These are phyloP conservation scores for Cyclopterus lumpus DNA, from an alignment of 2,797 vertebrate species.

Conservation along the genomic window DNA sequence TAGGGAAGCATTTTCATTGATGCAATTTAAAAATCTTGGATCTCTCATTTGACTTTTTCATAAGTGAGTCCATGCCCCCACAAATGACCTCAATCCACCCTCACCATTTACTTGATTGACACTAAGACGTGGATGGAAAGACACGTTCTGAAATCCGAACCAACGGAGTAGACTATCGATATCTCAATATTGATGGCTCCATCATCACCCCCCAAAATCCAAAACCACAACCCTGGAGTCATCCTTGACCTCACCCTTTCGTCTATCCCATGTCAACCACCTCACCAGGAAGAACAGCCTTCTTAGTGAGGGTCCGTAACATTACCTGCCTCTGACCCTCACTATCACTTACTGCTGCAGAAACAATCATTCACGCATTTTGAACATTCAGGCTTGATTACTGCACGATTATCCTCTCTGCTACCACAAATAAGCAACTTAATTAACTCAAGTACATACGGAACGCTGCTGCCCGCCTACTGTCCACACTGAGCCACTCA, in stretches of 20 bases:
- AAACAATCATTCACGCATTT: not conserved
- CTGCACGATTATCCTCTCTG: not conserved
- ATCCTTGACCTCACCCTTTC: not conserved
- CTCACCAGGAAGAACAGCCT: not conserved
- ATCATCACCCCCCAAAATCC: not conserved
- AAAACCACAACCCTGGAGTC: not conserved
- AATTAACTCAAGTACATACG: not conserved
- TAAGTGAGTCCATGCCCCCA: slow-evolving; percentile 13
- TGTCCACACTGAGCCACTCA: too few relatives aligned
- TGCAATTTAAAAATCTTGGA: slow-evolving; percentile 42
- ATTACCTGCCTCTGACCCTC: not conserved
- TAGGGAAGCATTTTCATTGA: slow-evolving; percentile 42
- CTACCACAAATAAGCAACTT: not conserved
- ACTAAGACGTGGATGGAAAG: not conserved
- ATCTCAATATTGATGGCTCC: not conserved
- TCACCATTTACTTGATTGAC: not conserved
- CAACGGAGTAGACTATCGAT: not conserved
- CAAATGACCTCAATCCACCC: not conserved
- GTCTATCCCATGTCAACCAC: not conserved
- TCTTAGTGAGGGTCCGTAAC: not conserved
- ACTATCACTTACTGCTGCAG: not conserved
- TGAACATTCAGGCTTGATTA: not conserved
- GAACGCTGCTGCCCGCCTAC: too few relatives aligned
- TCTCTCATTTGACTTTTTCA: slow-evolving; percentile 22
- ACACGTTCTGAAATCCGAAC: not conserved